Percentiles rank a stretch among this genome's conserved stretches.
Evolutionary conservation across 2,888 invertebrate genomes (phyloP).

Genomic region (Polydrusus pterygomalis): DNA sequence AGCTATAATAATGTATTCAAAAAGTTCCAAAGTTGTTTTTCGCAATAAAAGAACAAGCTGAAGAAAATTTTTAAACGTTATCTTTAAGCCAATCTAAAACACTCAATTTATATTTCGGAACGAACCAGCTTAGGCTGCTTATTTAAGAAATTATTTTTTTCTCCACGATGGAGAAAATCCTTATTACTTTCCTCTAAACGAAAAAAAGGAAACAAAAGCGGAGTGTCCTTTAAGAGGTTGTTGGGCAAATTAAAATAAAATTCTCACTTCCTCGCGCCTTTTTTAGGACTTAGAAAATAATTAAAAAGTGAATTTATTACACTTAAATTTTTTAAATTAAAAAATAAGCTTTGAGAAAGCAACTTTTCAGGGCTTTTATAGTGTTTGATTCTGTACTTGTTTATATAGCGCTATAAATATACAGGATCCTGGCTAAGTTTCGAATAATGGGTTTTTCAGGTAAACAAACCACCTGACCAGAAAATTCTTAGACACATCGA

Average conservation of each 20-base stretch:
- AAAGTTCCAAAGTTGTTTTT: too few species aligned
- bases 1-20: too few species aligned
- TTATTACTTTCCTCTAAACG: constrained; percentile 12
- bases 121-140: neutral
- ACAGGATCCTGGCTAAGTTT: too few species aligned
- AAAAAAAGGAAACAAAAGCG: constrained; percentile 11
- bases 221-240: neutral
- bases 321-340: constrained; percentile 1
- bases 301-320: constrained; percentile 6
- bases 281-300: constrained; percentile 16
- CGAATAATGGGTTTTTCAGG: too few species aligned
- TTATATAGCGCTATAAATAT: too few species aligned
- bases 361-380: neutral
- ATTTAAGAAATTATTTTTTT: constrained; percentile 16
- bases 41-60: neutral
- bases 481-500: too few species aligned
- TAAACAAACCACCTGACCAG: too few species aligned
- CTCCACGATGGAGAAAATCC: constrained; percentile 8
- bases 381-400: too few species aligned
- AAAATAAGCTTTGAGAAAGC: neutral
- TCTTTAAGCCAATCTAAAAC: neutral
- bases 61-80: constrained; percentile 6
- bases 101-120: neutral
- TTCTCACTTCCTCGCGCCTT: constrained; percentile 1
- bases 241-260: constrained; percentile 24